A percentile compares a stretch with the other conserved stretches of the same genome.
Evolutionary conservation across 2,888 invertebrate species (phyloP).

Genomic region (Halictus ligatus): DNA sequence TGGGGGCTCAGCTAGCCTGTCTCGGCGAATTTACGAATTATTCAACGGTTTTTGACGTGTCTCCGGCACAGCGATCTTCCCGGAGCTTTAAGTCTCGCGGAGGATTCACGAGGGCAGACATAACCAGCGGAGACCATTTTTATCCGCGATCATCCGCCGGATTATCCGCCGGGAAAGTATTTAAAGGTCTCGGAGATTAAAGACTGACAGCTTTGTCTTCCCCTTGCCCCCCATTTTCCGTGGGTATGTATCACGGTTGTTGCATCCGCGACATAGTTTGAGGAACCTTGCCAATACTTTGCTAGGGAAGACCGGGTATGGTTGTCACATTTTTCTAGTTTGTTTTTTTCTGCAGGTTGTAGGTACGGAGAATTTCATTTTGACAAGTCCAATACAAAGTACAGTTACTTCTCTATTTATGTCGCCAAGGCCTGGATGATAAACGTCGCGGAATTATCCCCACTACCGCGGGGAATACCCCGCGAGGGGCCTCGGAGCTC

Average conservation of each 20-base stretch:
- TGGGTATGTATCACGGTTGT: not conserved
- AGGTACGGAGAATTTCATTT: too few species aligned
- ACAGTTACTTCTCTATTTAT: too few species aligned
- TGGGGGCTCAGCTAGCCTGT: constrained; percentile 24
- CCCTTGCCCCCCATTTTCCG: not conserved
- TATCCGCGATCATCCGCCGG: constrained; percentile 57
- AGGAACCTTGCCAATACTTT: not conserved
- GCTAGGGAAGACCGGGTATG: not conserved
- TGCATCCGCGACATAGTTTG: constrained; percentile 42
- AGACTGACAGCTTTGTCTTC: not conserved
- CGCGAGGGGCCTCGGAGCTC: too few species aligned
- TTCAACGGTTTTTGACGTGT: constrained; percentile 62
- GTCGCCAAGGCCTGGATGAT: too few species aligned
- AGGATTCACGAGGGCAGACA: constrained; percentile 5
- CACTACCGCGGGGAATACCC: too few species aligned
- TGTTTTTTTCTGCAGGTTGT: too few species aligned
- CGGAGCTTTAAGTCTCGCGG: constrained; percentile 26
- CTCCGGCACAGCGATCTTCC: constrained; percentile 20
- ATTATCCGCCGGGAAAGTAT: constrained; percentile 53
- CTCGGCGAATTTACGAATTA: constrained; percentile 58
- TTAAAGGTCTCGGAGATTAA: constrained; percentile 43
- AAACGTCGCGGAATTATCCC: too few species aligned
- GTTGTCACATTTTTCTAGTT: too few species aligned
- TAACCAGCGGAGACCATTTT: constrained; percentile 44
- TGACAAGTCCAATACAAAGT: too few species aligned